A percentile compares a stretch with the other conserved stretches of the same genome.
These are phyloP conservation scores for Mythimna vitellina DNA, from an alignment of 2,888 invertebrate species.

Conservation along the genomic window DNA sequence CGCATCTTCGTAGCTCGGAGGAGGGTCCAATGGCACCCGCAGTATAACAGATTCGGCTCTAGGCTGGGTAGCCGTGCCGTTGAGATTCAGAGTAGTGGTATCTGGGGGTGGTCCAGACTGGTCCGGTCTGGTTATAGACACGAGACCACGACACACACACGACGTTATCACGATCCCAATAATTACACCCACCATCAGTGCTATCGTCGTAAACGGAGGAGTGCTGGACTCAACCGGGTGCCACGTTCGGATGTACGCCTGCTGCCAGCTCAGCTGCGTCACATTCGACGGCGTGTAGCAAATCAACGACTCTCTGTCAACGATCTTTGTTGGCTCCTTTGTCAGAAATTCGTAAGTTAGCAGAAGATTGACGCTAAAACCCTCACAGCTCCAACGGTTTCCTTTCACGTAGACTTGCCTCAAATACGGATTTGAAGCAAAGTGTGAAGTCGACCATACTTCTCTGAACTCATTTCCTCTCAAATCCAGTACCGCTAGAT, in stretches of 20 bases:
- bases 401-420: constrained; percentile 92
- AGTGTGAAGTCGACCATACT: constrained; percentile 91
- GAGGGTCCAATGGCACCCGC: constrained; percentile 84
- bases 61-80: constrained; percentile 71
- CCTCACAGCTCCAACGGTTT: constrained; percentile 95
- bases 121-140: constrained; percentile 82
- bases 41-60: constrained; percentile 79
- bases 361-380: constrained; percentile 90
- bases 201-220: constrained; percentile 89
- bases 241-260: constrained; percentile 93
- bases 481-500: constrained; percentile 92
- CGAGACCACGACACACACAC: constrained; percentile 89
- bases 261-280: constrained; percentile 93
- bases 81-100: constrained; percentile 84
- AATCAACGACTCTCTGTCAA: constrained; percentile 85
- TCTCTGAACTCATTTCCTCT: constrained; percentile 93
- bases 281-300: constrained; percentile 92
- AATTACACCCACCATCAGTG: constrained; percentile 88
- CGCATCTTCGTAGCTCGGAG: constrained; percentile 95
- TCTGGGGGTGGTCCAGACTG: constrained; percentile 77
- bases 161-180: constrained; percentile 90
- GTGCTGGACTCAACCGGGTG: constrained; percentile 79
- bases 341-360: constrained; percentile 91
- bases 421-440: constrained; percentile 91
- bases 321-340: constrained; percentile 88